Conservation (phyloP, 30 jellyfish, hydroid and myxozoan species). For the Aurelia sp. region DNA sequence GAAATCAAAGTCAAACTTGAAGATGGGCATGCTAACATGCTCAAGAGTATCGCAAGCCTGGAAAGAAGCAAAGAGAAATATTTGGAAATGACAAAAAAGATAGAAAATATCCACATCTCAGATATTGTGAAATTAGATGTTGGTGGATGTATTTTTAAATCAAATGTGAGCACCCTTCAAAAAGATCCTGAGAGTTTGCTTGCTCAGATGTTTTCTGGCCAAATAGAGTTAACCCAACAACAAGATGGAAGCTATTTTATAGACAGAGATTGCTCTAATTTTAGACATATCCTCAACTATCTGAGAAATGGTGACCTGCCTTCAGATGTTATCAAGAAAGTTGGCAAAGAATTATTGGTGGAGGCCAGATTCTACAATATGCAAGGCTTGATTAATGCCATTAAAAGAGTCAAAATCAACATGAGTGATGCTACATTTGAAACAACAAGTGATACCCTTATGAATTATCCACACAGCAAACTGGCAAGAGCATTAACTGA, state of each 20-base stretch:
- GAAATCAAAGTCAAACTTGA: too few species aligned
- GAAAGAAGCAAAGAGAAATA: too few species aligned
- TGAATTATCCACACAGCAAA: too few species aligned
- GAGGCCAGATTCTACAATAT: slow-evolving; percentile 8
- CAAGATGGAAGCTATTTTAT: slow-evolving; percentile 17
- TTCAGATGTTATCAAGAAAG: background rate
- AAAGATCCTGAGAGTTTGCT: background rate
- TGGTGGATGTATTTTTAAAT: background rate
- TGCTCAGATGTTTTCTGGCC: slow-evolving; percentile 9
- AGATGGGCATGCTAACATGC: too few species aligned
- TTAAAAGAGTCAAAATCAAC: too few species aligned
- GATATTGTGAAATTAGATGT: background rate
- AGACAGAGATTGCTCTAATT: slow-evolving; percentile 15
- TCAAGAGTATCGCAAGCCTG: too few species aligned
- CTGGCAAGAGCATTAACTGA: too few species aligned
- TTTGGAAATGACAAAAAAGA: too few species aligned
- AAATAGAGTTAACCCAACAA: background rate
- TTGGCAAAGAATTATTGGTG: background rate
- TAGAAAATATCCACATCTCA: too few species aligned
- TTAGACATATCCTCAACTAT: slow-evolving; percentile 13
- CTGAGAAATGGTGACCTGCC: slow-evolving; percentile 1
- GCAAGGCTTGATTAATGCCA: background rate
- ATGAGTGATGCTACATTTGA: too few species aligned
- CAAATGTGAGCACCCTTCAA: background rate
- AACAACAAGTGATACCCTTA: too few species aligned